phyloP scores from a whole-genome alignment of 2,888 invertebrate genomes.

The Chrysomela aeneicollis region DNA sequence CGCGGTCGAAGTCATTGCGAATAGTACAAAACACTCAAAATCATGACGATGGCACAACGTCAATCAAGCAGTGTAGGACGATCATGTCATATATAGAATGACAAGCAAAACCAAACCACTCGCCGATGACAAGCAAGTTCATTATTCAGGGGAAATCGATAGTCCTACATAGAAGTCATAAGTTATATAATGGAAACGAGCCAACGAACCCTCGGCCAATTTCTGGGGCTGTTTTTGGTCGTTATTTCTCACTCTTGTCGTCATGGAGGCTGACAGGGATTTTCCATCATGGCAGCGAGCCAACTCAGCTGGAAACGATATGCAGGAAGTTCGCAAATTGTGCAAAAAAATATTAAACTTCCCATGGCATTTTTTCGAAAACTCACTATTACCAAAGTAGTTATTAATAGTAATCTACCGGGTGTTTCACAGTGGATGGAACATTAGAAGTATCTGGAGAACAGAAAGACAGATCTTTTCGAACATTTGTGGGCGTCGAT shows the following conservation, averaged over 20 bases:
- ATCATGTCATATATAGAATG: neutral
- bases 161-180: constrained; percentile 3
- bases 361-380: no score
- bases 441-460: no score
- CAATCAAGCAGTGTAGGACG: neutral
- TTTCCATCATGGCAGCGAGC: neutral
- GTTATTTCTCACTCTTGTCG: neutral
- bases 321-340: no score
- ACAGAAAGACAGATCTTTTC: no score
- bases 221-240: neutral
- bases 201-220: neutral
- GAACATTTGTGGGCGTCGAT: no score
- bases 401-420: no score
- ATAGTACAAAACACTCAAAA: neutral
- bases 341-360: no score
- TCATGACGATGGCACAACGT: neutral
- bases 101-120: constrained; percentile 24
- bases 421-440: no score
- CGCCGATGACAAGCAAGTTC: constrained; percentile 29
- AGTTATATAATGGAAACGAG: neutral
- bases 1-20: neutral
- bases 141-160: constrained; percentile 23
- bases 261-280: neutral
- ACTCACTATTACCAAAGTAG: no score
- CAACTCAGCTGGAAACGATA: neutral